Evolutionary conservation across 53 echinoderm and acorn worm species (phyloP), one percentile per base, ranked within the genome.

Genomic region (Zoroaster sp.): DNA sequence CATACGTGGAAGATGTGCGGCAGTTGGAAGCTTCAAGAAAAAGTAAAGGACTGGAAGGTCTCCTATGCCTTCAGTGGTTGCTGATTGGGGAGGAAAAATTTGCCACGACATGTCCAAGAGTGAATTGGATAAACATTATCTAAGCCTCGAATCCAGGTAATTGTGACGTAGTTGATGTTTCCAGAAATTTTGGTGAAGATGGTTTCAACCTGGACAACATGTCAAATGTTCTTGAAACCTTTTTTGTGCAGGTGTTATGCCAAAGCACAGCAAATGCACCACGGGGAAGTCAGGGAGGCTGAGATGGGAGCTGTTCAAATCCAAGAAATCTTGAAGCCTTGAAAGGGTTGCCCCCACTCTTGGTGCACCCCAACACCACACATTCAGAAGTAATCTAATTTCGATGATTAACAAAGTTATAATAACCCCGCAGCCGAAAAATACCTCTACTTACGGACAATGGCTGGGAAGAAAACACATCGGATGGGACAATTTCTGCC

Each of bases 21-120:
- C 40, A 12, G n/a, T 74, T 52, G 87, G 77, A 65, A 18, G 41
- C 21, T n/a, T n/a, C n/a, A 66, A 88, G 8, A 88, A 78, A n/a
- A 78, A 30, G 65, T 66, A 78, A 78, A 88, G 78, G 89, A 0
- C 40, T 87, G 0, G 4, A 37, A 12, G 75, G 74, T 51, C 40
- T 87, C 17, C 87, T 59, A 87, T 53, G 55, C 10, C 11, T 87
- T 55, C 17, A 53, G 54, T 82, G 76, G 89, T n/a, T 69, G 77
- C 79, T 69, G 89, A 53, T 47, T 79, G 89, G 89, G 89, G 83
- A 83, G 90, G 82, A 25, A 89, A 77, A 90, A 59, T 89, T 89
- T 69, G 70, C 49, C 13, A n/a, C n/a, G 80, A 70, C 33, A 69
- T 79, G 2, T 69, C 71, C 41, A 87, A 73, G 34, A 73, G 28